Percentiles rank a stretch among this genome's conserved stretches.
Conservation (phyloP, 2,113 vertebrate species). For the Carassius gibelio region DNA sequence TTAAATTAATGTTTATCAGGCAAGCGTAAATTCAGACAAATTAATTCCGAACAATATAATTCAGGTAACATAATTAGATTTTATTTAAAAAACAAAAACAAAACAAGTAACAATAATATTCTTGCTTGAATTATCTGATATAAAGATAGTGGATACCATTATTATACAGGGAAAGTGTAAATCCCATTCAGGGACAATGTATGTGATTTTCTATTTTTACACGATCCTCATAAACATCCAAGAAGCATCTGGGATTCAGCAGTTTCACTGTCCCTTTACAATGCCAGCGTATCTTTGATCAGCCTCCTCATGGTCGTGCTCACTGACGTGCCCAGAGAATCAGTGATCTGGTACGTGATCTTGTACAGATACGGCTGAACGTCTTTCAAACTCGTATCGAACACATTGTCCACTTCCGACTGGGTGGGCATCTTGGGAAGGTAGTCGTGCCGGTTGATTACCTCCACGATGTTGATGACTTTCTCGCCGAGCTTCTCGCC, state of each 20-base stretch:
- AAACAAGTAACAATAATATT: neutral
- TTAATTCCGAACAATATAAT: neutral
- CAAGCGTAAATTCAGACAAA: neutral
- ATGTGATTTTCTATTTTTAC: neutral
- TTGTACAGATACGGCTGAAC: conserved; percentile 98
- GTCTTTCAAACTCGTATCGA: conserved; percentile 93
- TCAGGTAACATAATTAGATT: neutral
- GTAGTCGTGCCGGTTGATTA: conserved; percentile 97
- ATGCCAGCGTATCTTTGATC: conserved; percentile 95
- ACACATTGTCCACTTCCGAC: conserved; percentile 97
- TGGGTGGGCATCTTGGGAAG: conserved; percentile 99
- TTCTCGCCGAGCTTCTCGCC: conserved; percentile 97
- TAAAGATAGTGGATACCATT: neutral
- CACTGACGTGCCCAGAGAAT: conserved; percentile 90
- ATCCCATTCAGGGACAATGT: neutral
- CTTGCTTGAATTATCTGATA: neutral
- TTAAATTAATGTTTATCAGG: neutral
- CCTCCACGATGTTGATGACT: conserved; percentile 95
- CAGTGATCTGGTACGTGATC: conserved; percentile 96
- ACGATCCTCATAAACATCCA: neutral
- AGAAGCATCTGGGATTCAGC: neutral
- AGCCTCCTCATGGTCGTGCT: conserved; percentile 97
- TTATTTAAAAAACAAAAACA: neutral
- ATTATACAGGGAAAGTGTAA: neutral
- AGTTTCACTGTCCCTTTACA: conserved; percentile 68